These are phyloP conservation scores for Ptychobarbus kaznakovi DNA, from an alignment of 2,797 vertebrate genomes.

Conservation along the genomic window DNA sequence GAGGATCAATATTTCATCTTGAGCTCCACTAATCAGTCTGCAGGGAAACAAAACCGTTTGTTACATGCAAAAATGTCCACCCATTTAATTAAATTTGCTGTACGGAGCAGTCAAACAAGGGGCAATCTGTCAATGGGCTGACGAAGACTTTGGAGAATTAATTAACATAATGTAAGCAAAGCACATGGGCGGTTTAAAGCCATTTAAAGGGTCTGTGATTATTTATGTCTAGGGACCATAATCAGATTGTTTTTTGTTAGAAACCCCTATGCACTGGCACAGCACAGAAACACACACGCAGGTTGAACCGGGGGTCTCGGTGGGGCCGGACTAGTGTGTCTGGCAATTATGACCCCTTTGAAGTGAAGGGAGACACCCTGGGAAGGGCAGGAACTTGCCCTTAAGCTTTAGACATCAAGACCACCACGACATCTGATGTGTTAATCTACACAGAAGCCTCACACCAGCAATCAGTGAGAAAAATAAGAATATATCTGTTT, in stretches of 20 bases:
- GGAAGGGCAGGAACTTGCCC: constrained; percentile 13
- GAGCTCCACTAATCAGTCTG: constrained; percentile 74
- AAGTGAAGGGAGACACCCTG: constrained; percentile 36
- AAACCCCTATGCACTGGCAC: constrained; percentile 4
- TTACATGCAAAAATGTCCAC: constrained; percentile 78
- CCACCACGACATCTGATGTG: constrained; percentile 19
- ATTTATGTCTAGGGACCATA: constrained; percentile 67
- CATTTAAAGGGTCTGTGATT: constrained; percentile 71
- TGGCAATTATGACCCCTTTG: constrained; percentile 45
- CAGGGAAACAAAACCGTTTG: constrained; percentile 71
- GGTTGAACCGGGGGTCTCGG: constrained; percentile 32
- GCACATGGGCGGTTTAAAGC: constrained; percentile 74
- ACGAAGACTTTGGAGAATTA: constrained; percentile 71
- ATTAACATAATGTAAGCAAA: constrained; percentile 80
- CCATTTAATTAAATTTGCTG: constrained; percentile 82
- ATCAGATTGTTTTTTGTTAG: constrained; percentile 57
- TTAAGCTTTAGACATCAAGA: constrained; percentile 26
- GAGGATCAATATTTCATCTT: constrained; percentile 81
- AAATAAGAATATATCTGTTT: neutral
- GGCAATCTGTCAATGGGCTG: constrained; percentile 73
- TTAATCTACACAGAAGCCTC: constrained; percentile 13
- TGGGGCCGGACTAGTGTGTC: constrained; percentile 21
- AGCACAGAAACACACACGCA: constrained; percentile 30
- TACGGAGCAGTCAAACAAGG: constrained; percentile 66
- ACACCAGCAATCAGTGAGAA: neutral